phyloP scores from a whole-genome alignment of 2,888 invertebrate genomes.

The Eupsilia transversa region DNA sequence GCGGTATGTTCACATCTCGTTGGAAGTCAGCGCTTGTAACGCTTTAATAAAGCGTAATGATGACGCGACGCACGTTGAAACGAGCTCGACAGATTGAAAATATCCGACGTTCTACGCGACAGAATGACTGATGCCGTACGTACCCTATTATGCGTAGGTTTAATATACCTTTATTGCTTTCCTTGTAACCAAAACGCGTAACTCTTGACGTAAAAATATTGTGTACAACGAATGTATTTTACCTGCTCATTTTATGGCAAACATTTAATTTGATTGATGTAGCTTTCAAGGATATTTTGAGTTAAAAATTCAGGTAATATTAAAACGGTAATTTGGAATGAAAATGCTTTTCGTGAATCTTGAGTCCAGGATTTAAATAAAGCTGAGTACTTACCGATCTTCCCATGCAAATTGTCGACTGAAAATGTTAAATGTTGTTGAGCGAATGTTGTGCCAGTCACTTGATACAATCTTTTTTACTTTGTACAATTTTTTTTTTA shows the following conservation, averaged over 20 bases:
- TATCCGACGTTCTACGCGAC: conserved; percentile 66
- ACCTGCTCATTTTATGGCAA: conserved; percentile 25
- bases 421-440: not conserved
- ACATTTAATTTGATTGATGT: conserved; percentile 49
- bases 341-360: conserved; percentile 4
- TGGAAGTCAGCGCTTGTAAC: conserved; percentile 48
- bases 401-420: conserved; percentile 8
- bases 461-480: not conserved
- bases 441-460: not conserved
- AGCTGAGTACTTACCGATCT: conserved; percentile 14
- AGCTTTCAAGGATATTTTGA: conserved; percentile 23
- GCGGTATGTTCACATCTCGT: conserved; percentile 44
- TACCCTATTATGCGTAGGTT: conserved; percentile 60
- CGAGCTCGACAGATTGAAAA: conserved; percentile 68
- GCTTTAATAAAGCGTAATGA: conserved; percentile 72
- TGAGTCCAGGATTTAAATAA: not conserved
- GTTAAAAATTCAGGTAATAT: conserved; percentile 32
- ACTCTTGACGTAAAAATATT: conserved; percentile 59
- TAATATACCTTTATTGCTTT: conserved; percentile 72
- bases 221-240: conserved; percentile 48
- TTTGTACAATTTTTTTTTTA: too few species aligned
- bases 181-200: conserved; percentile 59
- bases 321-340: conserved; percentile 13
- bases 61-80: conserved; percentile 57
- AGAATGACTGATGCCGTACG: conserved; percentile 69